Evolutionary conservation across 2,113 vertebrate species (phyloP).

Genomic region (mouse (Mus musculus)): GRCm39 chr6:99123501-99124000

Average conservation of each 20-base stretch:
- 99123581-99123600: constrained; percentile 87
- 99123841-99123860: constrained; percentile 34
- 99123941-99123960: constrained; percentile 62
- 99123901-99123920: constrained; percentile 79
- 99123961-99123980: constrained; percentile 55
- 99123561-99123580: constrained; percentile 87
- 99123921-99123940: constrained; percentile 75
- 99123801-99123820: constrained; percentile 83
- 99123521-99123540: constrained; percentile 39
- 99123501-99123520: constrained; percentile 80
- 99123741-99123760: constrained; percentile 89
- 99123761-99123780: constrained; percentile 87
- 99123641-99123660: constrained; percentile 77
- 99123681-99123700: constrained; percentile 87
- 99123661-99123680: constrained; percentile 86
- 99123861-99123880: constrained; percentile 72
- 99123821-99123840: constrained; percentile 82
- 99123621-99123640: constrained; percentile 63
- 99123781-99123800: constrained; percentile 85
- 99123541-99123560: constrained; percentile 86
- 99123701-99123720: constrained; percentile 87
- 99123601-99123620: constrained; percentile 70
- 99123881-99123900: constrained; percentile 70
- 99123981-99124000: constrained; percentile 47
- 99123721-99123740: constrained; percentile 86